phyloP scores from a whole-genome alignment of 1,140 invertebrate species.

The Bombus superbus region DNA sequence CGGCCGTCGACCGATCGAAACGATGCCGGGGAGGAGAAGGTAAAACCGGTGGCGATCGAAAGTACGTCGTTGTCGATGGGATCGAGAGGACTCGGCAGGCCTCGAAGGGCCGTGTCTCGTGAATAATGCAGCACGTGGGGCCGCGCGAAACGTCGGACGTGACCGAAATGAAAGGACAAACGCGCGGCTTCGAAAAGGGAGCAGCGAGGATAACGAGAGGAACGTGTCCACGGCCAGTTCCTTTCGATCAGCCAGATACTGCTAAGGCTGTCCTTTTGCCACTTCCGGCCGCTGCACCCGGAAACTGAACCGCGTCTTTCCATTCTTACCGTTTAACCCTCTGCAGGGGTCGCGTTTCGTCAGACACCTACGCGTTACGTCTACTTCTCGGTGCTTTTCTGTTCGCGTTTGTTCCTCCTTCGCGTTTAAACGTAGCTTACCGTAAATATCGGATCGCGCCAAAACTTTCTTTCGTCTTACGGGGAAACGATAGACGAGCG shows the following conservation, averaged over 20 bases:
- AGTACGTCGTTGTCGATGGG: neutral
- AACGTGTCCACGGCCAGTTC: conserved; percentile 48
- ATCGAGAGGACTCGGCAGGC: conserved; percentile 8
- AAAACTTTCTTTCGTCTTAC: too few species aligned
- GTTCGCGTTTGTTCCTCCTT: too few species aligned
- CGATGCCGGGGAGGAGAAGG: conserved; percentile 15
- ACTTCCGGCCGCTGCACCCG: conserved; percentile 46
- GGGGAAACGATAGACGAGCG: too few species aligned
- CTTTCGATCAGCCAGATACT: conserved; percentile 42
- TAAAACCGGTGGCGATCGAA: conserved; percentile 36
- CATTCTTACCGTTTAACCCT: neutral
- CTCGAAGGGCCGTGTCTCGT: conserved; percentile 41
- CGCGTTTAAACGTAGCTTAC: too few species aligned
- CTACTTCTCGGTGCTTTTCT: too few species aligned
- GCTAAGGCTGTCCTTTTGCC: conserved; percentile 1
- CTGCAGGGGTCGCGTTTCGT: too few species aligned
- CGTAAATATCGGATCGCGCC: too few species aligned
- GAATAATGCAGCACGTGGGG: conserved; percentile 58
- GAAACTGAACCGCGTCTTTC: conserved; percentile 38
- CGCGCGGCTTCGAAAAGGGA: conserved; percentile 19
- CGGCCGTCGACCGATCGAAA: neutral
- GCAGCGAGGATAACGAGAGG: conserved; percentile 36
- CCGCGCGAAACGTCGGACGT: conserved; percentile 62
- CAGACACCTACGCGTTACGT: too few species aligned
- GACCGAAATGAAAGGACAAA: conserved; percentile 67